Percentiles rank a stretch among this genome's conserved stretches.
Evolutionary conservation across 2,113 vertebrate species (phyloP).

Genomic region (Perognathus longimembris): DNA sequence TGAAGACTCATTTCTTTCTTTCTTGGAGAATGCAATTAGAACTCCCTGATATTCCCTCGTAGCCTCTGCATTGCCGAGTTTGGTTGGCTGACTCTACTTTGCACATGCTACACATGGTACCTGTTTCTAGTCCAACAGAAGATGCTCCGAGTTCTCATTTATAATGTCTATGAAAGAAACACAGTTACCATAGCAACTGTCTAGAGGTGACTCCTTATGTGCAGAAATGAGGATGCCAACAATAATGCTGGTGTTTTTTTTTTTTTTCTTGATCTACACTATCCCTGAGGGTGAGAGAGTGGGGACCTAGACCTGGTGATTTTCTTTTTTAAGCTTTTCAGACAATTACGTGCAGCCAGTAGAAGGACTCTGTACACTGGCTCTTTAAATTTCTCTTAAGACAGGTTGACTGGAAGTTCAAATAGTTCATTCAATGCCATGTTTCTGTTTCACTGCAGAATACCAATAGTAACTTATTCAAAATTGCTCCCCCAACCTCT

Average conservation of each 20-base stretch:
- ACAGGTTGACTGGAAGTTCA: constrained; percentile 33
- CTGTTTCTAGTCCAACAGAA: constrained; percentile 49
- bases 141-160: constrained; percentile 49
- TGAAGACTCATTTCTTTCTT: background rate
- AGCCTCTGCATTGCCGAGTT: background rate
- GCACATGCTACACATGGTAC: background rate
- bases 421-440: constrained; percentile 33
- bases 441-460: constrained; percentile 24
- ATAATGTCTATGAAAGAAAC: constrained; percentile 48
- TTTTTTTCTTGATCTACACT: constrained; percentile 48
- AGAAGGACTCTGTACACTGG: background rate
- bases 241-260: background rate
- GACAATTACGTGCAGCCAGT: background rate
- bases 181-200: constrained; percentile 71
- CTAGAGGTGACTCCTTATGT: constrained; percentile 21
- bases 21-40: background rate
- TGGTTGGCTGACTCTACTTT: background rate
- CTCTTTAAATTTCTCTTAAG: constrained; percentile 43
- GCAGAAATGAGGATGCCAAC: constrained; percentile 13
- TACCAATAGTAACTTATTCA: constrained; percentile 28
- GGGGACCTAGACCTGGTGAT: background rate
- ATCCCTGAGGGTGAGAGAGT: background rate
- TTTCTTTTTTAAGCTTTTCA: constrained; percentile 60
- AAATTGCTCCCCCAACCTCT: background rate
- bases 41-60: background rate